Evolutionary conservation across 2,797 vertebrate species (phyloP), one percentile per base, ranked within the genome.

Genomic region (Hozukius guyotensis): DNA sequence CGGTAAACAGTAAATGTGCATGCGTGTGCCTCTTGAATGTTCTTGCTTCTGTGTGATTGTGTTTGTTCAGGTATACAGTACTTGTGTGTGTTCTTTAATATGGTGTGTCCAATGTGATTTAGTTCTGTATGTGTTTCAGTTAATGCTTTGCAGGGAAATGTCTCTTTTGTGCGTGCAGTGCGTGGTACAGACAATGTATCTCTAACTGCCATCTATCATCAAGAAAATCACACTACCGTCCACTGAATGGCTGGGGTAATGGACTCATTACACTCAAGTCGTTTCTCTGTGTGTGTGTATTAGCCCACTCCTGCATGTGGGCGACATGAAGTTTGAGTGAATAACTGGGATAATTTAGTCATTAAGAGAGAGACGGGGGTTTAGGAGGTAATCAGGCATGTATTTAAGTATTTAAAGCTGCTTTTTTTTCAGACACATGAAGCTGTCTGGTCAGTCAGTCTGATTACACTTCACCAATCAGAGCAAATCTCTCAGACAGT

Each of bases 321-420:
- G 29, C 56, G 24, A 46, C 59, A 67, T 87, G 62, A 80, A 55
- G 57, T 84, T 89, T 71, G 68, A 80, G 77, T 86, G 89, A 89
- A 90, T 90, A 82, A 88, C 73, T 71, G 69, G 85, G 66, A 92
- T 93, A 76, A 92, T 90, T 91, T 87, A 71, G 85, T 85, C 82
- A 89, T 92, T 92, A 90, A 80, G 80, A 85, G 34, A 66, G 71
- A 74, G 46, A 77, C 59, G 31, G 64, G 36, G 57, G 71, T 22
- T 78, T 53, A 77, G 36, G 72, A 85, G 71, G 80, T 81, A 90
- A 88, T 89, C 88, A 81, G 68, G 65, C 84, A 64, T 78, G 61
- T 65, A 82, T 83, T 82, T 80, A 79, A 88, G 86, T 83, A 81
- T 91, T 88, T 87, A 83, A 88, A 84, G 80, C 76, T 75, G 78